A percentile compares a stretch with the other conserved stretches of the same genome.
phyloP scores from a whole-genome alignment of 2,797 vertebrate genomes.

The Melopsittacus undulatus region DNA sequence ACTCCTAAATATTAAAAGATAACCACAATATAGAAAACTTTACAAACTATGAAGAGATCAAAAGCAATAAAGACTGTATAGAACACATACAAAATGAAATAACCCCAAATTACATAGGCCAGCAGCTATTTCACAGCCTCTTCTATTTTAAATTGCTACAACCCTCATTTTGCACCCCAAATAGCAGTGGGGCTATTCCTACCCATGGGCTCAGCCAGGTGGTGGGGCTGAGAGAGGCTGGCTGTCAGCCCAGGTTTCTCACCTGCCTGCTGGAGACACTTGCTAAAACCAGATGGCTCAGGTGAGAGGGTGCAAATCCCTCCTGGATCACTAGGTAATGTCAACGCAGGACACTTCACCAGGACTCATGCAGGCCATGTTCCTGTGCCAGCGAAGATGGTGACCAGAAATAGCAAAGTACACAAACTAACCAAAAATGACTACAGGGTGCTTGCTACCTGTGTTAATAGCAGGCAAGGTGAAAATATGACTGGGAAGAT shows the following conservation, averaged over 20 bases:
- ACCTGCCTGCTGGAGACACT: neutral
- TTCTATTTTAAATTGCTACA: neutral
- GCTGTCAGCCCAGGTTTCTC: neutral
- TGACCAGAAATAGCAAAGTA: neutral
- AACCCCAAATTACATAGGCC: neutral
- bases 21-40: conserved; percentile 17
- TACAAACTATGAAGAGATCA: neutral
- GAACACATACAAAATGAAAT: neutral
- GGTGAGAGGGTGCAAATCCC: neutral
- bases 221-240: neutral
- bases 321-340: neutral
- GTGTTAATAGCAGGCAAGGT: neutral
- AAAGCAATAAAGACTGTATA: neutral
- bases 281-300: neutral
- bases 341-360: neutral
- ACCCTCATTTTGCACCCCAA: neutral
- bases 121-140: neutral
- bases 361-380: neutral
- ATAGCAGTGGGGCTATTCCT: neutral
- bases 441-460: neutral
- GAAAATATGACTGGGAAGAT: neutral
- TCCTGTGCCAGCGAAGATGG: neutral
- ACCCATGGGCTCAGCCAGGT: neutral
- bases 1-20: conserved; percentile 5
- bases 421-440: neutral